Conservation (phyloP, 2,113 vertebrate species). For the Saccopteryx leptura region DNA sequence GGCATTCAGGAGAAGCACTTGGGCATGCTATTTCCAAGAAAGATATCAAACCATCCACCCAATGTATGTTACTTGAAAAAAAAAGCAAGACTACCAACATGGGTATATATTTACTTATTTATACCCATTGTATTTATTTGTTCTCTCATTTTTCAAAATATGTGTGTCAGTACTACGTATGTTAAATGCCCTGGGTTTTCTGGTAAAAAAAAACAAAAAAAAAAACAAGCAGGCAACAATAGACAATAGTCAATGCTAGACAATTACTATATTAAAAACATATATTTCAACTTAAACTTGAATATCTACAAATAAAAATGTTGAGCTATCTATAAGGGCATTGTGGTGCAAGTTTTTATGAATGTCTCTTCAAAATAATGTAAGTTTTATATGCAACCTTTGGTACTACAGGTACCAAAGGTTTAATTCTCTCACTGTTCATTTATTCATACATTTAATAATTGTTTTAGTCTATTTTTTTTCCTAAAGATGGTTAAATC, state of each 20-base stretch:
- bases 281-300: constrained; percentile 18
- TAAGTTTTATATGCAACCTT: neutral
- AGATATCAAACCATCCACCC: too few species aligned
- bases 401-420: neutral
- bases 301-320: neutral
- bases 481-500: constrained; percentile 19
- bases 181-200: neutral
- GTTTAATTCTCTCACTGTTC: neutral
- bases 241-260: neutral
- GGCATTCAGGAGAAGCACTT: neutral
- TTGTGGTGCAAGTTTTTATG: neutral
- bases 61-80: neutral
- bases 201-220: neutral
- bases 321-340: neutral
- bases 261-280: neutral
- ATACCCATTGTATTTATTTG: neutral
- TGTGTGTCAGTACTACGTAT: neutral
- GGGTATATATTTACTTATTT: neutral
- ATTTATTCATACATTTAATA: neutral
- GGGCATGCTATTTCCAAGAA: neutral
- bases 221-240: neutral
- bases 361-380: neutral
- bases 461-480: neutral
- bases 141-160: constrained; percentile 1
- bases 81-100: neutral